A percentile compares a stretch with the other conserved stretches of the same genome.
These are phyloP conservation scores for Aphis gossypii DNA, from an alignment of 1,140 invertebrate species.

Conservation along the genomic window DNA sequence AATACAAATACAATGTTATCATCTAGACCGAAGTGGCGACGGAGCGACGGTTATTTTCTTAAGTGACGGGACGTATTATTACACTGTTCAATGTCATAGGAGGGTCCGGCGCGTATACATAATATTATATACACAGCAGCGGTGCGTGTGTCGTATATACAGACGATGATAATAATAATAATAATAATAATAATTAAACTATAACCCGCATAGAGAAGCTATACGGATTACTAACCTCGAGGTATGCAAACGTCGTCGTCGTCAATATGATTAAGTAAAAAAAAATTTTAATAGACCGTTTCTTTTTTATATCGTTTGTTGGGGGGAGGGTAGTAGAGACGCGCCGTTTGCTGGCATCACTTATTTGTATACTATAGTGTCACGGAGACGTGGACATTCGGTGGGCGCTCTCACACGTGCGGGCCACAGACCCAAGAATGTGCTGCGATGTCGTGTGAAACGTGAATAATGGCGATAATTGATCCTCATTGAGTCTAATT, in stretches of 20 bases:
- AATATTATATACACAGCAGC: not conserved
- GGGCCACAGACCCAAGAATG: not conserved
- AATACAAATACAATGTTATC: conserved; percentile 44
- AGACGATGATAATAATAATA: conserved; percentile 11
- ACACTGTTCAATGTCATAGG: not conserved
- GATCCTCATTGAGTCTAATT: conserved; percentile 45
- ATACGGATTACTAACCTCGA: conserved; percentile 21
- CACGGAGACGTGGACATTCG: not conserved
- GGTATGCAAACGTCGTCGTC: conserved; percentile 28
- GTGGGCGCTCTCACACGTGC: not conserved
- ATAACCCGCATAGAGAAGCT: conserved; percentile 40
- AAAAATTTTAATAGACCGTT: conserved; percentile 28
- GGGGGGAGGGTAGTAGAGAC: not conserved
- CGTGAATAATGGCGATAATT: conserved; percentile 38
- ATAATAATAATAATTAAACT: conserved; percentile 39
- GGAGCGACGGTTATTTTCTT: conserved; percentile 26
- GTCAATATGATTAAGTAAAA: conserved; percentile 20
- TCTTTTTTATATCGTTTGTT: not conserved
- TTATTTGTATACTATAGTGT: not conserved
- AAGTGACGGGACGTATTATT: conserved; percentile 37
- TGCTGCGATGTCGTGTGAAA: not conserved
- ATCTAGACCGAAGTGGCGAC: not conserved
- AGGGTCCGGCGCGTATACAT: conserved; percentile 1
- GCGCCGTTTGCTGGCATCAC: not conserved
- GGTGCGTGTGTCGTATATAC: not conserved